These are phyloP conservation scores for Loripinus fragilis DNA, from an alignment of 2,888 invertebrate species.

Conservation along the genomic window DNA sequence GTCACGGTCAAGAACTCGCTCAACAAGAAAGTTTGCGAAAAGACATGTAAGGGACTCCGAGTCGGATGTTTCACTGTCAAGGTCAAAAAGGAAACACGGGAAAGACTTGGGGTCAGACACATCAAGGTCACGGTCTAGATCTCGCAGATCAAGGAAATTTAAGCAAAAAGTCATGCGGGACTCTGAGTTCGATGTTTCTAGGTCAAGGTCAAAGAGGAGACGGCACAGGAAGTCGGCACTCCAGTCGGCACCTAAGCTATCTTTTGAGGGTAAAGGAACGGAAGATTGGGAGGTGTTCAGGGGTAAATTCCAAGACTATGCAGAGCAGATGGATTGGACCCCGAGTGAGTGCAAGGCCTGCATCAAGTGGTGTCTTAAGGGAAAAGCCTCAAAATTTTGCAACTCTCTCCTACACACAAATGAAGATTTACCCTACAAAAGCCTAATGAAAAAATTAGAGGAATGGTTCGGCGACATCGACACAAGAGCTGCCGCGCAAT, in stretches of 20 bases:
- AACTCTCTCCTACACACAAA: background rate
- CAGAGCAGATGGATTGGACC: slow-evolving; percentile 6
- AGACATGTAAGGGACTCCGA: background rate
- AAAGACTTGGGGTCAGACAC: background rate
- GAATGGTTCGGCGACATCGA: background rate
- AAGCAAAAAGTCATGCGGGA: background rate
- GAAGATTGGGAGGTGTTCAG: background rate
- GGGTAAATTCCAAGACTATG: background rate
- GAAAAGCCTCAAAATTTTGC: background rate
- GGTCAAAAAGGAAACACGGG: background rate
- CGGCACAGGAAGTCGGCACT: background rate
- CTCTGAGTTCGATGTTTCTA: background rate
- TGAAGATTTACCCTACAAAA: background rate
- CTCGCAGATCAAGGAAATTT: background rate
- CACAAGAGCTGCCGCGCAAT: background rate
- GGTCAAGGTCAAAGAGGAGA: background rate
- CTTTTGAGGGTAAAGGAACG: background rate
- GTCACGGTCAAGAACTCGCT: no score
- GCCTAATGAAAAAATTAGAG: background rate
- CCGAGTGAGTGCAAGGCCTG: background rate
- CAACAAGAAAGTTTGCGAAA: no score
- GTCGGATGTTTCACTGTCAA: background rate
- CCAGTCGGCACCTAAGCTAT: background rate
- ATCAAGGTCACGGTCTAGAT: background rate
- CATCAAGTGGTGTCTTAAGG: background rate